Evolutionary conservation across 2,888 invertebrate genomes (phyloP).

Genomic region (Trichogramma evanescens): DNA sequence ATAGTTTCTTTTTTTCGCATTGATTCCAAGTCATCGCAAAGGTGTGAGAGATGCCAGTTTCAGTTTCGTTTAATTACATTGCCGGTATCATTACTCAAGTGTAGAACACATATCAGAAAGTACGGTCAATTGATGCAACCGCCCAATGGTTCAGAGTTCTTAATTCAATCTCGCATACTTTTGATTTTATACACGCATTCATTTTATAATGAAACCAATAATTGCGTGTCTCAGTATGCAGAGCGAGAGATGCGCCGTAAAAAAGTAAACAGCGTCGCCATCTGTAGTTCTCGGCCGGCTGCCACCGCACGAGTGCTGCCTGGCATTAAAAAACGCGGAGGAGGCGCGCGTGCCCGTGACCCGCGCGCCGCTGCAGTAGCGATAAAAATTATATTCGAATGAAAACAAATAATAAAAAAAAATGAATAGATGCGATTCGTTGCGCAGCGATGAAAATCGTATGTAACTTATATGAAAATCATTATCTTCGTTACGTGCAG

Average conservation of each 20-base stretch:
- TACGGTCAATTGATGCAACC: slow-evolving; percentile 31
- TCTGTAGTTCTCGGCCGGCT: too few relatives aligned
- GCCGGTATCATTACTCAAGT: slow-evolving; percentile 11
- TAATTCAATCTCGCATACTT: slow-evolving; percentile 36
- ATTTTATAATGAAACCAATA: slow-evolving; percentile 23
- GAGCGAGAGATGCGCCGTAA: background rate
- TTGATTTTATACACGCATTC: slow-evolving; percentile 25
- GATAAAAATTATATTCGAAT: background rate
- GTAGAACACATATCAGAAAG: slow-evolving; percentile 42
- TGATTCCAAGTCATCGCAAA: background rate
- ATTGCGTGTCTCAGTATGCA: slow-evolving; percentile 26
- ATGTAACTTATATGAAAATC: too few relatives aligned
- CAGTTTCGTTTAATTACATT: too few relatives aligned
- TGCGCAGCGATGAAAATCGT: background rate
- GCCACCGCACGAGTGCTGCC: too few relatives aligned
- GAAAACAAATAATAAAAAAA: background rate
- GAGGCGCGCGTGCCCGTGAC: too few relatives aligned
- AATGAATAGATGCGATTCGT: background rate
- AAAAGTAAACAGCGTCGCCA: too few relatives aligned
- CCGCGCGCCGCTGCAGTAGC: too few relatives aligned
- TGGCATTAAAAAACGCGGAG: too few relatives aligned
- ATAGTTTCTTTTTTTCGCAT: slow-evolving; percentile 3
- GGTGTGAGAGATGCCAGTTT: too few relatives aligned
- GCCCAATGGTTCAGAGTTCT: slow-evolving; percentile 42
- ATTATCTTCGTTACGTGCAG: too few relatives aligned